Base-by-base conservation (phyloP, 2,113 vertebrate genomes). In the Anhinga rufa region DNA sequence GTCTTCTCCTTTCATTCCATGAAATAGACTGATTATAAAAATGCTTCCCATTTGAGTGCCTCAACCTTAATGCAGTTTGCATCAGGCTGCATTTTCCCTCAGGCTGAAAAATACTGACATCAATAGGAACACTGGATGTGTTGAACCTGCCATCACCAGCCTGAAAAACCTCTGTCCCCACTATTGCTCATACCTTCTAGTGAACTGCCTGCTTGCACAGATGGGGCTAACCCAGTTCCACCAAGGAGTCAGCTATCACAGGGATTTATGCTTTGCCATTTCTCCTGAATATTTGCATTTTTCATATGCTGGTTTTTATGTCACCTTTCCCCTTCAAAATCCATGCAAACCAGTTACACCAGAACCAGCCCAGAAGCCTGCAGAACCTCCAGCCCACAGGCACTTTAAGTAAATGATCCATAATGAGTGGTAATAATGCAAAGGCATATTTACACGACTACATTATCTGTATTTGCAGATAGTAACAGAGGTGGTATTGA, bases 11-110 rank as follows among this genome's bases (percentile, higher is more conserved):
- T 93, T 94, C 85, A 51, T 93, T 94, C 66, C 71, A 77, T 8
- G 34, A 66, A 95, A 85, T 5, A 96, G 61, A 89, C 74, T 78
- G 82, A 90, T 95, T 82, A 76, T 72, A 92, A 88, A 97, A 97
- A 93, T 36, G 32, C 52, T 88, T 90, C 75, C 86, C 40, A 68
- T 89, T 74, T 70, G 61, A 94, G 60, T 62, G 55, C 76, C 29
- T n/a, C 84, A 65, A 36, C 54, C 58, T 36, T 75, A 72, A 49
- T 61, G 15, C 49, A 82, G 75, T 85, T 91, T 71, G 54, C 29
- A 34, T 79, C 78, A 85, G 77, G 62, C 34, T 72, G 52, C 31
- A 40, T 92, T 84, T 72, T 79, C 26, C 42, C 79, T 88, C 18
- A 29, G 52, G 52, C 70, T 97, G 95, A 93, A 88, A 97, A 95